phyloP scores from a whole-genome alignment of 2,113 vertebrate species.

The Strigops habroptila region DNA sequence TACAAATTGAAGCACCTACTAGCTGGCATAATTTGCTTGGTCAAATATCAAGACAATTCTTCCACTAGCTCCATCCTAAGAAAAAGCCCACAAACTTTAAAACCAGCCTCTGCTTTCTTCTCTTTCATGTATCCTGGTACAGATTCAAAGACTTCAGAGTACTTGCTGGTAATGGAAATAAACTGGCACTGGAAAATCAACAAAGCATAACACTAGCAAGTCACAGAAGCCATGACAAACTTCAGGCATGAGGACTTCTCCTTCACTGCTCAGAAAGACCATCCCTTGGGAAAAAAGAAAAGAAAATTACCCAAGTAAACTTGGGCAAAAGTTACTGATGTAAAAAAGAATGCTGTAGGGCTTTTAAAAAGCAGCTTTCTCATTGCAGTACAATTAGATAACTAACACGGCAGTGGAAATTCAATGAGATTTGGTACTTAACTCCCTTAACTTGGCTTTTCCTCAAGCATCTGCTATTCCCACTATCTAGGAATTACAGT shows the following conservation, averaged over 20 bases:
- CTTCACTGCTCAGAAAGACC: neutral
- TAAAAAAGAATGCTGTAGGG: neutral
- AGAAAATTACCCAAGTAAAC: neutral
- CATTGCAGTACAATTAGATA: slow-evolving; percentile 12
- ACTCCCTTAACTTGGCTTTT: neutral
- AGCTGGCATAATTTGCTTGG: slow-evolving; percentile 66
- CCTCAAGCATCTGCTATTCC: slow-evolving; percentile 16
- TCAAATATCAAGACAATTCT: slow-evolving; percentile 63
- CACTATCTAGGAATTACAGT: neutral
- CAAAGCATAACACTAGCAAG: neutral
- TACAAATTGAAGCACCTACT: slow-evolving; percentile 69
- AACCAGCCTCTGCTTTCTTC: neutral
- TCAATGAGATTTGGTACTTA: slow-evolving; percentile 14
- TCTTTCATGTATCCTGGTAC: neutral
- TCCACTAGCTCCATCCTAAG: slow-evolving; percentile 52
- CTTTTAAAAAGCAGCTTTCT: slow-evolving; percentile 11
- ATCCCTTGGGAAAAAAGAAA: neutral
- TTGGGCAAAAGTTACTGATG: neutral
- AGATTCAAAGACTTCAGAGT: neutral
- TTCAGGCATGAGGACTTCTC: neutral
- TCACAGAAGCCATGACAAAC: neutral
- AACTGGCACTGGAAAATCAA: neutral
- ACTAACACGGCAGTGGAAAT: neutral
- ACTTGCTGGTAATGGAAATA: neutral
- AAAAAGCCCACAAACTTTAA: neutral